Evolutionary conservation across 2,888 invertebrate species (phyloP), one percentile per base, ranked within the genome.

Genomic region (Eudasyphora cyanicolor): DNA sequence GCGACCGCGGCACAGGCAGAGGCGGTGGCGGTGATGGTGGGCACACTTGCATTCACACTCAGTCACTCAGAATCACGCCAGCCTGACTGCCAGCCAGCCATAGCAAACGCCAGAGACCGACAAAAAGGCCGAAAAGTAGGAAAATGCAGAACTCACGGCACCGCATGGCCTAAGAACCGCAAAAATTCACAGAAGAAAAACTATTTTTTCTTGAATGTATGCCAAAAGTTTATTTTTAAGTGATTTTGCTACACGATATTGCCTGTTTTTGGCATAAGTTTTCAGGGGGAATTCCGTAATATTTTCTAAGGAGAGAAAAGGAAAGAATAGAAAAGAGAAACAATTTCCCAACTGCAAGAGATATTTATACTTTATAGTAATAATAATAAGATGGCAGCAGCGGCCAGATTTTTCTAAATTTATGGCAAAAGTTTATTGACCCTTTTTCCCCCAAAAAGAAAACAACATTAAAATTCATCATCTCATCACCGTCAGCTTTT

Each of bases 211-310:
- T 76, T 76, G 81, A 78, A 81, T 80, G 71, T 78, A 73, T 81
- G 84, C 84, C 84, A 81, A 83, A 80, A 83, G 82, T 79, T 83
- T 83, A 83, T 74, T 83, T 67, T 83, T 57, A 82, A 79, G 64
- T 62, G 71, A 84, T 80, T 80, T n/a, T 83, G 71, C 54, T 67
- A 67, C 67, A 67, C 64, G 38, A 64, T 35, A 64, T 64, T 21
- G 67, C 35, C 35, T 42, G 21, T 67, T 67, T 67, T 77, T 38
- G 45, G 45, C 38, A n/a, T 70, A 12, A 69, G 49, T 76, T 79
- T 79, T 75, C 51, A 80, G 54, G 64, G 67, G 77, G 32, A 83
- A 83, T 77, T 83, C 70, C 70, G 57, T 32, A 78, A 78, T 54
- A 51, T 27, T 76, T 38, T 45, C n/a, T 17, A 24, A 12, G 27